Evolutionary conservation across 2,113 vertebrate species (phyloP).

Genomic region (Camelus bactrianus): DNA sequence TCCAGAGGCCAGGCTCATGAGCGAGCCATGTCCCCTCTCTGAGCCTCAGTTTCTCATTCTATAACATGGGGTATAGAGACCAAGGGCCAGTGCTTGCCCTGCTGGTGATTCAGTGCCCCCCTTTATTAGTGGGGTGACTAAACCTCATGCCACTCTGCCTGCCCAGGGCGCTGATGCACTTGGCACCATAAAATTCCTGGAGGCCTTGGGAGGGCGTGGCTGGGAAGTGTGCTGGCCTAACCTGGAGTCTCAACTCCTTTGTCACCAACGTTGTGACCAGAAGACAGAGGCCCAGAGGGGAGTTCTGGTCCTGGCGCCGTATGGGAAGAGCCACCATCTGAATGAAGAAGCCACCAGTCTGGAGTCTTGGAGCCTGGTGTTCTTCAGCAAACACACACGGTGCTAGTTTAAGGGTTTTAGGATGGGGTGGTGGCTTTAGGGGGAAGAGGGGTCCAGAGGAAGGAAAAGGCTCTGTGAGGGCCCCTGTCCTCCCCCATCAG

Average conservation of each 20-base stretch:
- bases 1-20: not conserved
- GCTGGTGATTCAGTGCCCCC: not conserved
- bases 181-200: not conserved
- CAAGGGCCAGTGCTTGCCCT: not conserved
- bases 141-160: not conserved
- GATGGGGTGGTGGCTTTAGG: not conserved
- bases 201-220: not conserved
- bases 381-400: not conserved
- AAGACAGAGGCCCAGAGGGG: not conserved
- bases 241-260: not conserved
- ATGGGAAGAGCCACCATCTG: not conserved
- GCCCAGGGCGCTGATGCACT: not conserved
- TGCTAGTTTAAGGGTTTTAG: not conserved
- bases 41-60: not conserved
- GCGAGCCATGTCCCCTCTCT: not conserved
- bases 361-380: not conserved
- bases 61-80: not conserved
- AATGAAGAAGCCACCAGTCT: not conserved
- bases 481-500: not conserved
- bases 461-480: not conserved
- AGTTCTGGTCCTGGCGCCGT: not conserved
- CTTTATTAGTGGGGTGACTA: conserved; percentile 9
- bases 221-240: not conserved
- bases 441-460: not conserved
- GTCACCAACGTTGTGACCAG: conserved; percentile 12